Percentiles rank a stretch among this genome's conserved stretches.
These are phyloP conservation scores for Apodemus sylvaticus DNA, from an alignment of 2,113 vertebrate species.

Conservation along the genomic window DNA sequence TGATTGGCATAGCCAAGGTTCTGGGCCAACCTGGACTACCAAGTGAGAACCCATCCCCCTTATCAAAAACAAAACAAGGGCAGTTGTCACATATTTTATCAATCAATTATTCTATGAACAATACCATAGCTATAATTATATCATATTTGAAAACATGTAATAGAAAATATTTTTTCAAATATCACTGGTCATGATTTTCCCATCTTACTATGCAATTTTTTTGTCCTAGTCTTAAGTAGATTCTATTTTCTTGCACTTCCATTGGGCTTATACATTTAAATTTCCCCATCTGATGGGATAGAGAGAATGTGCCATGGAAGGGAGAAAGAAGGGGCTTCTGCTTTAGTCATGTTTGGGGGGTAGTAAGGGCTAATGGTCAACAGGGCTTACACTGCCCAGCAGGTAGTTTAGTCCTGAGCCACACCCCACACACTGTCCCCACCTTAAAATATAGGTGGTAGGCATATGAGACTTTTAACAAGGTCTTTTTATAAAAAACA, in stretches of 20 bases:
- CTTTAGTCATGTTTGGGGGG: background rate
- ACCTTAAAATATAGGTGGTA: background rate
- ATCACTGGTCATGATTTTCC: background rate
- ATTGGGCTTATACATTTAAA: background rate
- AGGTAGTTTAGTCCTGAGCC: background rate
- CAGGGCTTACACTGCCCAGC: background rate
- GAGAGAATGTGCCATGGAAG: background rate
- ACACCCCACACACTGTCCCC: background rate
- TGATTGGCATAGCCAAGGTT: too few relatives aligned
- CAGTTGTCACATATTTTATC: too few relatives aligned
- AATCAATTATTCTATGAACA: background rate
- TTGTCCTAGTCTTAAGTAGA: background rate
- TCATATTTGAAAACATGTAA: background rate
- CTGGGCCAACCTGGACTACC: too few relatives aligned
- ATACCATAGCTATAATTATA: background rate
- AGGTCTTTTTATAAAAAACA: background rate
- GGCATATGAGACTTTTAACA: background rate
- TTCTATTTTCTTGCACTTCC: background rate
- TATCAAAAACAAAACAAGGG: too few relatives aligned
- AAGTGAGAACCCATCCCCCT: too few relatives aligned
- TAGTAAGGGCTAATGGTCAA: background rate
- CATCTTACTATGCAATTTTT: background rate
- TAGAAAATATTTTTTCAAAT: background rate
- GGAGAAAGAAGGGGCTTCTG: background rate
- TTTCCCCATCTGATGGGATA: background rate